Evolutionary conservation across 2,113 vertebrate species (phyloP).

Genomic region (Paraplagusia blochii): DNA sequence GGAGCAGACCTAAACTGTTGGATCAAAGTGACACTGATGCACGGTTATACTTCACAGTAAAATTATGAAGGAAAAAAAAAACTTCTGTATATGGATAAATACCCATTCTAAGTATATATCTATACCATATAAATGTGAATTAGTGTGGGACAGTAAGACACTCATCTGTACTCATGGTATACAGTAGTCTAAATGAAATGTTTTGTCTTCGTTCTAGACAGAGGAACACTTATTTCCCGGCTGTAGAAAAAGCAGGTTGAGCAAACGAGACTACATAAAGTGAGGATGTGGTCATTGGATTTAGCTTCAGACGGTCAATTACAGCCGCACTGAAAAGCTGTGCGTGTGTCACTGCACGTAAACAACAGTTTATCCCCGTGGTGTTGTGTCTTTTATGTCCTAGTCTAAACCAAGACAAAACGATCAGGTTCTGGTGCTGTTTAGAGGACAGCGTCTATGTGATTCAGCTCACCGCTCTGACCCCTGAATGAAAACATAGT

Average conservation of each 20-base stretch:
- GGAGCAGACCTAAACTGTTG: not conserved
- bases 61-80: not conserved
- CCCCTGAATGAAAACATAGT: slow-evolving; percentile 55
- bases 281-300: slow-evolving; percentile 51
- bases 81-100: not conserved
- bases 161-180: slow-evolving; percentile 4
- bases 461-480: slow-evolving; percentile 49
- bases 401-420: slow-evolving; percentile 68
- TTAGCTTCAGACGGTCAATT: slow-evolving; percentile 55
- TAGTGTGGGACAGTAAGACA: not conserved
- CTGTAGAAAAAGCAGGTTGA: slow-evolving; percentile 28
- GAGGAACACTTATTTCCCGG: slow-evolving; percentile 40
- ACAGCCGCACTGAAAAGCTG: slow-evolving; percentile 60
- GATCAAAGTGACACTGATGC: not conserved
- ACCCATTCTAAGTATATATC: not conserved
- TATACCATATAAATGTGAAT: not conserved
- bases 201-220: slow-evolving; percentile 48
- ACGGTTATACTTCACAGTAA: not conserved
- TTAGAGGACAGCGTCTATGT: slow-evolving; percentile 40
- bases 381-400: slow-evolving; percentile 69
- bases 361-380: slow-evolving; percentile 58
- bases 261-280: slow-evolving; percentile 34
- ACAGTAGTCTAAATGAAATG: slow-evolving; percentile 27
- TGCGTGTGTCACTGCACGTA: slow-evolving; percentile 43
- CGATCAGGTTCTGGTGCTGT: slow-evolving; percentile 45